Evolutionary conservation across 1,140 invertebrate genomes (phyloP).

Genomic region (Brachionus plicatilis): DNA sequence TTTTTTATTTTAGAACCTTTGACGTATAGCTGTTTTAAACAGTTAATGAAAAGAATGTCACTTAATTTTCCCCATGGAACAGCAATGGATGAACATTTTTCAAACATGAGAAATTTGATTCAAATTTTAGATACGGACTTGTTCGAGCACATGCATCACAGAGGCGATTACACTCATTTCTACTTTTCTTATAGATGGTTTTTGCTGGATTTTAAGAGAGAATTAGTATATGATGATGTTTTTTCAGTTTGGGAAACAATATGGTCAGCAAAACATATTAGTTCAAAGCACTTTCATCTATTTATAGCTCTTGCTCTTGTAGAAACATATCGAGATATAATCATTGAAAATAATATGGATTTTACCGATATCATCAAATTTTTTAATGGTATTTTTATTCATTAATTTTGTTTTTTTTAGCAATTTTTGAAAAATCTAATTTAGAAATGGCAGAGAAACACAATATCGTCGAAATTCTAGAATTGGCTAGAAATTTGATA

Average conservation of each 20-base stretch:
- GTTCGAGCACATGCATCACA: conserved; percentile 85
- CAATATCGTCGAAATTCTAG: conserved; percentile 73
- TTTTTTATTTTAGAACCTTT: conserved; percentile 65
- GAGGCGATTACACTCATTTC: conserved; percentile 91
- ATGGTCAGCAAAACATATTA: conserved; percentile 81
- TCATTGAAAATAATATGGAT: conserved; percentile 88
- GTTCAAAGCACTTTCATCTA: conserved; percentile 79
- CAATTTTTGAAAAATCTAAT: conserved; percentile 51
- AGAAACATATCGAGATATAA: conserved; percentile 85
- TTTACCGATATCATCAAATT: conserved; percentile 97
- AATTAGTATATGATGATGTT: conserved; percentile 82
- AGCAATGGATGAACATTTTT: conserved; percentile 88
- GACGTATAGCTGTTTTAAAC: conserved; percentile 84
- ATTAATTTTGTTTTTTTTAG: background rate
- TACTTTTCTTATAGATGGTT: conserved; percentile 96
- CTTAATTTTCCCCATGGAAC: conserved; percentile 86
- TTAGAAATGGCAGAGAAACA: conserved; percentile 90
- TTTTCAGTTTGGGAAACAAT: conserved; percentile 90
- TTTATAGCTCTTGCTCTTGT: conserved; percentile 85
- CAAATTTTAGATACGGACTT: conserved; percentile 82
- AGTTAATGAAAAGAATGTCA: conserved; percentile 79
- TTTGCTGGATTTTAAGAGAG: conserved; percentile 71
- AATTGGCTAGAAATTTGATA: conserved; percentile 73
- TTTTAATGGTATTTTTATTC: conserved; percentile 71
- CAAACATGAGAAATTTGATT: conserved; percentile 76